A percentile compares a stretch with the other conserved stretches of the same genome.
phyloP scores from a whole-genome alignment of 2,888 invertebrate species.

The Lacanobia wlatinum region DNA sequence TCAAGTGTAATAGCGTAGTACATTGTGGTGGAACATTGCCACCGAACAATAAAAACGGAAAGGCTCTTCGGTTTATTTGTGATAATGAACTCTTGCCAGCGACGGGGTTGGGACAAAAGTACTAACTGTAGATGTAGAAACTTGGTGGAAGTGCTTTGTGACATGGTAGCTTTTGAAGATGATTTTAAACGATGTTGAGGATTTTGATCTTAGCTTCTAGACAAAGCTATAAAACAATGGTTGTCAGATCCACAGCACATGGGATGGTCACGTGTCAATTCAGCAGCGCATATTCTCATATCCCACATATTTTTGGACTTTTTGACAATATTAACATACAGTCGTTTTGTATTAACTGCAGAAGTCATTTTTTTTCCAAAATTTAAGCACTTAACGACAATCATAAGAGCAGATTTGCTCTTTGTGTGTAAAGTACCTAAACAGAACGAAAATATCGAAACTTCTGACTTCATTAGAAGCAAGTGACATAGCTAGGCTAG shows the following conservation, averaged over 20 bases:
- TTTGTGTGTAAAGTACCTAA: neutral
- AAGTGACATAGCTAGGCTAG: neutral
- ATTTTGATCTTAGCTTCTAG: neutral
- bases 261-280: neutral
- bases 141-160: slow-evolving; percentile 64
- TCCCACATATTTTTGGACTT: no score
- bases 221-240: neutral
- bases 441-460: neutral
- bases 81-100: slow-evolving; percentile 85
- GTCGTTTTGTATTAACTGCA: no score
- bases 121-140: slow-evolving; percentile 55
- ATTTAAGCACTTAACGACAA: no score
- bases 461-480: neutral
- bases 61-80: slow-evolving; percentile 85
- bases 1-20: slow-evolving; percentile 75
- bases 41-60: slow-evolving; percentile 82
- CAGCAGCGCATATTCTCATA: no score
- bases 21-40: slow-evolving; percentile 68
- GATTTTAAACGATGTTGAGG: slow-evolving; percentile 1
- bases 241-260: neutral
- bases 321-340: no score
- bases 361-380: no score
- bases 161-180: slow-evolving; percentile 15
- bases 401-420: neutral
- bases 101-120: slow-evolving; percentile 68